Evolutionary conservation across 2,113 vertebrate species (phyloP).

Genomic region (Melanocharis versteri): DNA sequence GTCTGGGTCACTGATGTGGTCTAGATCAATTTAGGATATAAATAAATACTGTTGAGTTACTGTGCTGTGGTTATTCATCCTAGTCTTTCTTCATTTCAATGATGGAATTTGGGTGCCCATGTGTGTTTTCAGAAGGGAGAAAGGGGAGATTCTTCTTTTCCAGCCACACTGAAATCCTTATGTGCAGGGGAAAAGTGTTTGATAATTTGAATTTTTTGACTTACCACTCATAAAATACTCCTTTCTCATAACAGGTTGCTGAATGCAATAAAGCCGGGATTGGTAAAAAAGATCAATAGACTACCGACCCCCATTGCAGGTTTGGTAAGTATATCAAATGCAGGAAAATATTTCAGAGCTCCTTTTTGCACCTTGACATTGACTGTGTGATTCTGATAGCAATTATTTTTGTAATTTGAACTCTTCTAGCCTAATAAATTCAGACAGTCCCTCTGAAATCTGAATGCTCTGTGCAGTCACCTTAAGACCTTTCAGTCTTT

Average conservation of each 20-base stretch:
- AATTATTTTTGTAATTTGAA: constrained; percentile 20
- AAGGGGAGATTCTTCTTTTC: background rate
- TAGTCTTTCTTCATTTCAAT: background rate
- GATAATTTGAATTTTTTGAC: constrained; percentile 2
- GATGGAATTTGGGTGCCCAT: background rate
- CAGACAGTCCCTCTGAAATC: background rate
- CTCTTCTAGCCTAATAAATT: background rate
- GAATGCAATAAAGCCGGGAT: constrained; percentile 90
- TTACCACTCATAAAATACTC: background rate
- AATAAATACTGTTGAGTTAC: background rate
- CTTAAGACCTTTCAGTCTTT: background rate
- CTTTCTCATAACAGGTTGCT: constrained; percentile 84
- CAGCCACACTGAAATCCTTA: background rate
- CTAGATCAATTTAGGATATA: background rate
- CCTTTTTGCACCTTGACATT: constrained; percentile 29
- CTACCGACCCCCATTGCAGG: constrained; percentile 91
- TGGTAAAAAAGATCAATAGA: constrained; percentile 96
- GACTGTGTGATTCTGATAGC: background rate
- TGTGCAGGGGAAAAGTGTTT: background rate
- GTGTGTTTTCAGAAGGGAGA: background rate
- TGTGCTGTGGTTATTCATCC: background rate
- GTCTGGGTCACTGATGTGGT: background rate
- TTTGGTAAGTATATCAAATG: constrained; percentile 82
- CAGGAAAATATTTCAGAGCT: constrained; percentile 47
- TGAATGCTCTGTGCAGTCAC: background rate